Evolutionary conservation across 2,888 invertebrate genomes (phyloP), one percentile per base, ranked within the genome.

Genomic region (Proisotoma minuta): DNA sequence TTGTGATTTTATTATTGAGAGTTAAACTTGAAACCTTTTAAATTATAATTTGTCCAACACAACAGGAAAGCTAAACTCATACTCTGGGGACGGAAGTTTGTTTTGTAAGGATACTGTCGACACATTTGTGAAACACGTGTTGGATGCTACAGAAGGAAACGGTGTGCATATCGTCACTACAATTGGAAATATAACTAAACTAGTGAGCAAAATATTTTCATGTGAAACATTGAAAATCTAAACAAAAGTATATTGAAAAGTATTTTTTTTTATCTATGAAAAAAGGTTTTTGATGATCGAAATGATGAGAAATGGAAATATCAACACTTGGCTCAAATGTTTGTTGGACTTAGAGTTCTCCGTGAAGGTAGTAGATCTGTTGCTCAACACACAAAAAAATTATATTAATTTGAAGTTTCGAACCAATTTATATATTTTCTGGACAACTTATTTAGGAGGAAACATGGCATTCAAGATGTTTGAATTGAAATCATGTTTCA

Each of bases 331-430:
- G 52, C 52, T 27, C 52, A 52, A 28, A 52, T 28, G 3, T 15
- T 28, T 22, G 29, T 52, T 3, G 52, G n/a, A 3, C 29, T 52
- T 3, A 26, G n/a, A 3, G 27, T 52, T 2, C 52, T 52, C 20
- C 18, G 52, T 10, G 52, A 52, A 52, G 52, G 52, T 27, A 52
- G n/a, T n/a, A n/a, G n/a, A n/a, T n/a, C n/a, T n/a, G n/a, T n/a
- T n/a, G n/a, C n/a, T n/a, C n/a, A n/a, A n/a, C n/a, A n/a, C n/a
- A n/a, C n/a, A n/a, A n/a, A 20, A 23, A 8, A 5, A 50, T 24
- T 8, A 47, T 8, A n/a, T 47, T 47, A 47, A 47, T 47, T 47
- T 47, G 5, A 47, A 5, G n/a, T 10, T 18, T 20, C 10, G 10
- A 47, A 18, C 5, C n/a, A n/a, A n/a, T 34, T 47, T 5, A n/a